A percentile compares a stretch with the other conserved stretches of the same genome.
phyloP scores from a whole-genome alignment of 2,797 vertebrate genomes.

The Sternotherus odoratus region DNA sequence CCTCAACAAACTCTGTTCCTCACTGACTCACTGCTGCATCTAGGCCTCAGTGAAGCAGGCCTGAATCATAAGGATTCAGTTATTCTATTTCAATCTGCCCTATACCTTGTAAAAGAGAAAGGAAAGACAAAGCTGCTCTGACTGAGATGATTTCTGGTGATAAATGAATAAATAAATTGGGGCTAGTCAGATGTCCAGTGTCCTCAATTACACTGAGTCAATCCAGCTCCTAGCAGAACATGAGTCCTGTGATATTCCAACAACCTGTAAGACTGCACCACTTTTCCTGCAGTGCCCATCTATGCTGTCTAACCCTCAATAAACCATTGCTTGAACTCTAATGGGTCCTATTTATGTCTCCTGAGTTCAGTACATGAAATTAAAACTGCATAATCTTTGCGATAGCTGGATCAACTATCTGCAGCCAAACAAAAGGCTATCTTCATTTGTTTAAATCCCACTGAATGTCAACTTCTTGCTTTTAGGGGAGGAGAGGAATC shows the following conservation, averaged over 20 bases:
- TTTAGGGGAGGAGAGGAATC: background rate
- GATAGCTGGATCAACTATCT: background rate
- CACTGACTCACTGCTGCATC: background rate
- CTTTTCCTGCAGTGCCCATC: background rate
- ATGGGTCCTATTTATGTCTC: background rate
- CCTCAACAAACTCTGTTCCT: background rate
- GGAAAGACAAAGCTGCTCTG: background rate
- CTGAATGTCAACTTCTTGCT: background rate
- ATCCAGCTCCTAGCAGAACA: background rate
- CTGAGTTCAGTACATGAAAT: background rate
- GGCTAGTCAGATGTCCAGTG: background rate
- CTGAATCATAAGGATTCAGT: background rate
- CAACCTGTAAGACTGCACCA: background rate
- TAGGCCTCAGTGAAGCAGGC: background rate
- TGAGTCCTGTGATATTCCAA: background rate
- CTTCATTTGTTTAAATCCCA: background rate
- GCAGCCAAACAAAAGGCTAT: background rate
- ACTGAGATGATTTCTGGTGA: background rate
- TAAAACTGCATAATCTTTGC: background rate
- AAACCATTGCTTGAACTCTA: background rate
- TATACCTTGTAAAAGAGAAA: background rate
- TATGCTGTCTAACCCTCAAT: background rate
- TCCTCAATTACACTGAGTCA: background rate
- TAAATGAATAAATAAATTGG: background rate
- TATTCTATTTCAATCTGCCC: background rate